Conservation (phyloP, 2,888 invertebrate species). For the Lydus trimaculatus region DNA sequence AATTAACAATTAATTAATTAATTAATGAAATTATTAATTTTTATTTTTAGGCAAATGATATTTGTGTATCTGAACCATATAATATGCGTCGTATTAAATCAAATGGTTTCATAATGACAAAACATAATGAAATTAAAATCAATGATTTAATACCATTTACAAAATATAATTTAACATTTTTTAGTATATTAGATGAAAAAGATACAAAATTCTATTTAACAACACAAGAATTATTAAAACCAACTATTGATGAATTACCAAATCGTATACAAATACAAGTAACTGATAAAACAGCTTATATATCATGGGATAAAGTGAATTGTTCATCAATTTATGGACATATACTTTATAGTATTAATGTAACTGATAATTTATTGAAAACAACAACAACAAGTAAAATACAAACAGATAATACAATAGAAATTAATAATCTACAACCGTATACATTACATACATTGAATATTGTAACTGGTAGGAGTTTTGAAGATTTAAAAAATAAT, state of each 20-base stretch:
- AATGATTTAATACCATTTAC: slow-evolving; percentile 52
- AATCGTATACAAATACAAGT: slow-evolving; percentile 44
- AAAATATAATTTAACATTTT: slow-evolving; percentile 50
- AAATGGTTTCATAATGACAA: slow-evolving; percentile 50
- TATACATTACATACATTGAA: slow-evolving; percentile 48
- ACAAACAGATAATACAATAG: slow-evolving; percentile 40
- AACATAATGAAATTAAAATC: slow-evolving; percentile 45
- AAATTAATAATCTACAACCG: slow-evolving; percentile 45
- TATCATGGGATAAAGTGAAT: slow-evolving; percentile 49
- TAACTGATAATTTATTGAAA: slow-evolving; percentile 38
- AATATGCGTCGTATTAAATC: slow-evolving; percentile 48
- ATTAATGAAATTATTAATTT: slow-evolving; percentile 5
- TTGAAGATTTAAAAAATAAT: slow-evolving; percentile 37
- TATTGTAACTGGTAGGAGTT: slow-evolving; percentile 46
- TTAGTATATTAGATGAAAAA: slow-evolving; percentile 48
- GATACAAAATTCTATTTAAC: slow-evolving; percentile 39
- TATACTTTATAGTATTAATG: slow-evolving; percentile 44
- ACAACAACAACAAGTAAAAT: slow-evolving; percentile 35
- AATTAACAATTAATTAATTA: slow-evolving; percentile 17
- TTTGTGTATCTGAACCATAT: slow-evolving; percentile 41
- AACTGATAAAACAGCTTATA: slow-evolving; percentile 40
- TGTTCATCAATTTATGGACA: slow-evolving; percentile 49
- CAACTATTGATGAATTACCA: slow-evolving; percentile 49
- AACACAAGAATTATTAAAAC: slow-evolving; percentile 50
- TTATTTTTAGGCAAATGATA: slow-evolving; percentile 49